phyloP scores from a whole-genome alignment of 2,888 invertebrate species.

The Trichacis sp. region DNA sequence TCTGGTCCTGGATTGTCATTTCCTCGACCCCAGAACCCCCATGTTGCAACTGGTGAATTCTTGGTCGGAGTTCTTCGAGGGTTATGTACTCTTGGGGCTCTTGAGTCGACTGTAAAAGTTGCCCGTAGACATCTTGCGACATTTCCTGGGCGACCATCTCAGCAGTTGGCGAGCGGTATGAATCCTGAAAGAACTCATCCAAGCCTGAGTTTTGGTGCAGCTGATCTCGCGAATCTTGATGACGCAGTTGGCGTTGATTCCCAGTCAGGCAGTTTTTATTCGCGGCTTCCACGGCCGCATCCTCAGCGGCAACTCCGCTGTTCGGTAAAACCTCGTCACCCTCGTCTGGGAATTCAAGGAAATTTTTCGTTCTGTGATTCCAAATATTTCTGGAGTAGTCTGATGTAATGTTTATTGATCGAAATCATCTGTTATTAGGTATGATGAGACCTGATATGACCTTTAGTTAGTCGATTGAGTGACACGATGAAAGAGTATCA shows the following conservation, averaged over 20 bases:
- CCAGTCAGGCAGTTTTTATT: slow-evolving; percentile 16
- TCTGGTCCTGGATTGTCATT: slow-evolving; percentile 30
- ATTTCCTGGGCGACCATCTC: slow-evolving; percentile 64
- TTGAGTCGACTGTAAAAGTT: slow-evolving; percentile 57
- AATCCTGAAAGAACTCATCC: slow-evolving; percentile 44
- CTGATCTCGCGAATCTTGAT: slow-evolving; percentile 32
- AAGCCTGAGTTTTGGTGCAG: slow-evolving; percentile 37
- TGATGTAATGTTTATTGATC: too few relatives aligned
- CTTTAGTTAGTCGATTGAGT: too few relatives aligned
- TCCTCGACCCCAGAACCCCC: slow-evolving; percentile 37
- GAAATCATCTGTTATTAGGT: too few relatives aligned
- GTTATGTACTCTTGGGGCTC: slow-evolving; percentile 60
- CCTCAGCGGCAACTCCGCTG: slow-evolving; percentile 45
- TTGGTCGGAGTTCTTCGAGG: slow-evolving; percentile 58
- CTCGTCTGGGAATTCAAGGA: slow-evolving; percentile 39
- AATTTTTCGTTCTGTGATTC: too few relatives aligned
- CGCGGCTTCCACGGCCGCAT: slow-evolving; percentile 10
- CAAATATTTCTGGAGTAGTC: too few relatives aligned
- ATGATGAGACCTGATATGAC: too few relatives aligned
- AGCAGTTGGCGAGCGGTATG: slow-evolving; percentile 42
- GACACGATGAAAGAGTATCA: too few relatives aligned
- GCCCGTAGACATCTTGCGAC: slow-evolving; percentile 60
- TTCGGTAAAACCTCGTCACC: slow-evolving; percentile 46
- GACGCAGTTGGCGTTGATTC: slow-evolving; percentile 19
- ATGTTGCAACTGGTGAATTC: slow-evolving; percentile 46